Conservation (phyloP, 2,113 vertebrate species). For the Hemichromis elongatus region DNA sequence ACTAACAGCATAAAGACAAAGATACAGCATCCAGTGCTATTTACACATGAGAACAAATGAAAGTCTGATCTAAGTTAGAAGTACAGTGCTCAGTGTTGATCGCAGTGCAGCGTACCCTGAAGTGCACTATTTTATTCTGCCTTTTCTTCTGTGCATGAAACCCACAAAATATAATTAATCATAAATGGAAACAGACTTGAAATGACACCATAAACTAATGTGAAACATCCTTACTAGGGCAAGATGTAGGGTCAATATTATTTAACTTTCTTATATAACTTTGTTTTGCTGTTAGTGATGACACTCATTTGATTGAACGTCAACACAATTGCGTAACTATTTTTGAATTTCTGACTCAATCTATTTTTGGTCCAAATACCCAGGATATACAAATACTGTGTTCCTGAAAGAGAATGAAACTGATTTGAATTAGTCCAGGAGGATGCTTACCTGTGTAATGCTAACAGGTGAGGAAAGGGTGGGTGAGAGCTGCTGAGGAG, state of each 20-base stretch:
- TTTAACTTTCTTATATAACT: not conserved
- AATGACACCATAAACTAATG: not conserved
- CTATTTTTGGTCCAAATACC: not conserved
- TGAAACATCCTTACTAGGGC: not conserved
- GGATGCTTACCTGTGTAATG: constrained; percentile 83
- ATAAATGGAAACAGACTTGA: not conserved
- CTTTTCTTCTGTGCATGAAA: not conserved
- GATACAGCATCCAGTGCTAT: not conserved
- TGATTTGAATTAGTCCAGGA: not conserved
- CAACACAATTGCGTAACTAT: not conserved
- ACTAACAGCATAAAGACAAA: not conserved
- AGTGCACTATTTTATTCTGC: not conserved
- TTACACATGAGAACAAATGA: not conserved
- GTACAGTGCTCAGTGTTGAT: too few relatives aligned
- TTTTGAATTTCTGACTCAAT: not conserved
- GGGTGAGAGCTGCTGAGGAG: constrained; percentile 86
- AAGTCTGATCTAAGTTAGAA: too few relatives aligned
- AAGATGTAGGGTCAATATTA: not conserved
- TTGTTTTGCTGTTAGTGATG: not conserved
- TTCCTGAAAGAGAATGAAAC: not conserved
- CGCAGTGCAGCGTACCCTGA: not conserved
- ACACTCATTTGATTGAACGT: not conserved
- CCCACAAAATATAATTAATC: not conserved
- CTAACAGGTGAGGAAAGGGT: constrained; percentile 79
- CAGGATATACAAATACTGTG: not conserved